These are phyloP conservation scores for Himalopsyche japonica DNA, from an alignment of 2,888 invertebrate genomes.

Conservation along the genomic window DNA sequence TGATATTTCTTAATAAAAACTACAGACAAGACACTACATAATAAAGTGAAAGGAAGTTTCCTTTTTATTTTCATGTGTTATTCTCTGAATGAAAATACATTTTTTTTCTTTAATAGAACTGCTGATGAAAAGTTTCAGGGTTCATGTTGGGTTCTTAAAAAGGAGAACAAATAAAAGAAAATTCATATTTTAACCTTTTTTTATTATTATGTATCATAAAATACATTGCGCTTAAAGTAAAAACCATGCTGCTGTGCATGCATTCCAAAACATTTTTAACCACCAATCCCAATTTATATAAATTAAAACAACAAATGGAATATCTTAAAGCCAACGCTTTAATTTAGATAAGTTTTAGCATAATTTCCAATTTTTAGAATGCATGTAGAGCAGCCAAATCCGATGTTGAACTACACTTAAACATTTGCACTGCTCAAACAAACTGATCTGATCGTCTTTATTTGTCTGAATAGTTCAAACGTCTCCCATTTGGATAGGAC, in stretches of 20 bases:
- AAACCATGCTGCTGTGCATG: not conserved
- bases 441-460: not conserved
- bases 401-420: not conserved
- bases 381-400: not conserved
- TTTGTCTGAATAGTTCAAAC: not conserved
- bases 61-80: too few relatives aligned
- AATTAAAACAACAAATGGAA: not conserved
- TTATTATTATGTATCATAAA: slow-evolving; percentile 21
- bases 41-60: too few relatives aligned
- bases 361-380: not conserved
- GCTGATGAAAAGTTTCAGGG: too few relatives aligned
- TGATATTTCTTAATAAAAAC: too few relatives aligned
- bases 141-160: too few relatives aligned
- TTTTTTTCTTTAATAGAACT: too few relatives aligned
- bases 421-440: not conserved
- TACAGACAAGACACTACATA: too few relatives aligned
- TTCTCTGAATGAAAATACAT: too few relatives aligned
- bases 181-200: slow-evolving; percentile 8
- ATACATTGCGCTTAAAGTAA: slow-evolving; percentile 6
- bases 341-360: not conserved
- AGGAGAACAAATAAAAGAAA: not conserved
- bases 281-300: not conserved
- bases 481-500: not conserved
- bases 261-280: not conserved
- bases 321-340: not conserved